phyloP scores from a whole-genome alignment of 2,113 vertebrate species.

The Ophthalmolycus amberensis region DNA sequence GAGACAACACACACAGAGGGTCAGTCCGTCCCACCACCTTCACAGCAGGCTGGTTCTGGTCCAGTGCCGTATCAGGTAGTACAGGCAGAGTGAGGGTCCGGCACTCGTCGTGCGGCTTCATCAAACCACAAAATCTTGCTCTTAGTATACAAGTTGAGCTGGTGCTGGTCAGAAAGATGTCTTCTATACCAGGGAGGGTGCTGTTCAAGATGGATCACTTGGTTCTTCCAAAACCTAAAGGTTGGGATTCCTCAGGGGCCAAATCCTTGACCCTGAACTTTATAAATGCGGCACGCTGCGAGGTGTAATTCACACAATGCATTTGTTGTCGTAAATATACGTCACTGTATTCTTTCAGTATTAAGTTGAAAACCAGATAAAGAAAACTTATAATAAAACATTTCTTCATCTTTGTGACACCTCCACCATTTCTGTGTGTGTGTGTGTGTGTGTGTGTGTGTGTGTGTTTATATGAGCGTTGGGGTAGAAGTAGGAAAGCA shows the following conservation, averaged over 20 bases:
- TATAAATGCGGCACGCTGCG: not conserved
- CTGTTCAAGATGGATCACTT: not conserved
- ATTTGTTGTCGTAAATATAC: not conserved
- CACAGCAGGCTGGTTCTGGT: constrained; percentile 14
- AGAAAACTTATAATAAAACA: not conserved
- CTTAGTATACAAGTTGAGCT: no score
- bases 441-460: not conserved
- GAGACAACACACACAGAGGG: not conserved
- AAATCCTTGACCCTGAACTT: not conserved
- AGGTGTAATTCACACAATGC: not conserved
- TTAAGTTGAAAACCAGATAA: not conserved
- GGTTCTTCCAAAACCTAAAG: not conserved
- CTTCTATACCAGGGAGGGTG: not conserved
- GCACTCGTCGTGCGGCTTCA: not conserved
- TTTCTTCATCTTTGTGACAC: not conserved
- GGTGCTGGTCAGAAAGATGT: not conserved
- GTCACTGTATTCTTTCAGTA: not conserved
- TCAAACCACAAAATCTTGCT: not conserved
- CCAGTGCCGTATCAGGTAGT: not conserved
- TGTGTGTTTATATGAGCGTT: not conserved
- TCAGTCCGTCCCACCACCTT: not conserved
- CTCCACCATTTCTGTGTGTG: not conserved
- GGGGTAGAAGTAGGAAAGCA: constrained; percentile 30
- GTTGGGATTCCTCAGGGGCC: not conserved
- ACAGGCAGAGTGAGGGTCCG: not conserved